Base-by-base conservation (phyloP, 2,888 invertebrate genomes). In the Spilosoma lubricipeda region DNA sequence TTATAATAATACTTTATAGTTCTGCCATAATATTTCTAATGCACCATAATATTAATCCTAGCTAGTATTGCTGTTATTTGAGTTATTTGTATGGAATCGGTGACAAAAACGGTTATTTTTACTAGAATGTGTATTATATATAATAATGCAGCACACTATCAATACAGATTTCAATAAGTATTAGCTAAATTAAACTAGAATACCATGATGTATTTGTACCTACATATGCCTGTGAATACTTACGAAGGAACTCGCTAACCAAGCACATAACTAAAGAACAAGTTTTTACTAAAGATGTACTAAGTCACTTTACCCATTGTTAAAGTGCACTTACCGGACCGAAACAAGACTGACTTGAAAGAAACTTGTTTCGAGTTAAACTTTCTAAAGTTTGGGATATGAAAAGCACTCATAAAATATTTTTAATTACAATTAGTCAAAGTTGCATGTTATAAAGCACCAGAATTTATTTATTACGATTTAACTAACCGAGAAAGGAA, bases 1-100 rank as follows among this genome's bases (percentile, higher is more conserved):
- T 83, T 80, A 78, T 75, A 84, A 80, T 86, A 85, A 85, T 85
- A 85, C 84, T 86, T 86, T 30, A 69, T 72, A 76, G 13, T 68
- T 74, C 67, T 71, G 77, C 70, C 73, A 66, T 75, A 66, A 65
- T 72, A 71, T 80, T 27, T 33, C 64, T 73, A 73, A 64, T 77
- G 81, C 67, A 74, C 71, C 77, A 68, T 74, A 71, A 67, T 73
- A 71, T 74, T 77, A 70, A 76, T 70, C 42, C 75, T 83, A 83
- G 73, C 75, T 83, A 83, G 73, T 81, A 83, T 85, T 83, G 79
- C 82, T 81, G 81, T 64, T 11, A 56, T 20, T 15, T 77, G 77
- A 56, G 72, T 64, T 66, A 73, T 76, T 74, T 27, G 77, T 74
- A 73, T 73, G 72, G 67, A 72, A 63, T 73, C 20, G 33, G 2